Evolutionary conservation across 2,888 invertebrate genomes (phyloP), one percentile per base, ranked within the genome.

Genomic region (Spilarctia lutea): DNA sequence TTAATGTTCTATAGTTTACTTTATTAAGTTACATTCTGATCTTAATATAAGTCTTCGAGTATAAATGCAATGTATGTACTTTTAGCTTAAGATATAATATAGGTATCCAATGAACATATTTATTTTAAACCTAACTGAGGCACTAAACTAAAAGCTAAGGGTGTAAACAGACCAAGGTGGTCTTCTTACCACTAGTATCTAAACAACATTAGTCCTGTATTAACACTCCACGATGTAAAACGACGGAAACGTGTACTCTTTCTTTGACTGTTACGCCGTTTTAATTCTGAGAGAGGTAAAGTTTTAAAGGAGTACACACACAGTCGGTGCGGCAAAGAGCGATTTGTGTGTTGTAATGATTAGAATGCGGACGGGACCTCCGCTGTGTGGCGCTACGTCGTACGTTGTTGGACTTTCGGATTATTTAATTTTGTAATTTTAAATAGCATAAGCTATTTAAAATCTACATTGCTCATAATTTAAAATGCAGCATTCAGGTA

Each of bases 111-210:
- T 33, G 10, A 24, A 52, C 33, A 73, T 68, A 63, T 89, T 92
- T 91, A 90, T 90, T 91, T 89, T 90, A 89, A 92, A 90, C 86
- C 86, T 85, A 85, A 78, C 75, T 85, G 79, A 83, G 82, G 77
- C 87, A 89, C 88, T 91, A 91, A 91, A 90, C 90, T 90, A 83
- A 86, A 87, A 85, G 88, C 89, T 89, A 83, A 89, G 88, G 91
- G 85, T 86, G 90, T 90, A 95, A 95, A 95, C 92, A 94, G 85
- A 89, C 85, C 89, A 88, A 85, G 95, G 95, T 95, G 95, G 95
- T 95, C 95, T 83, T 81, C 87, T 84, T 89, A 88, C 91, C 88
- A 89, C 87, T 87, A 82, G 84, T 87, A 83, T 90, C 92, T 90
- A 93, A 93, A 93, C 91, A 93, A 89, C 92, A 92, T 93, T 93